phyloP scores from a whole-genome alignment of 2,888 invertebrate species.

The Dynastes hyllus region DNA sequence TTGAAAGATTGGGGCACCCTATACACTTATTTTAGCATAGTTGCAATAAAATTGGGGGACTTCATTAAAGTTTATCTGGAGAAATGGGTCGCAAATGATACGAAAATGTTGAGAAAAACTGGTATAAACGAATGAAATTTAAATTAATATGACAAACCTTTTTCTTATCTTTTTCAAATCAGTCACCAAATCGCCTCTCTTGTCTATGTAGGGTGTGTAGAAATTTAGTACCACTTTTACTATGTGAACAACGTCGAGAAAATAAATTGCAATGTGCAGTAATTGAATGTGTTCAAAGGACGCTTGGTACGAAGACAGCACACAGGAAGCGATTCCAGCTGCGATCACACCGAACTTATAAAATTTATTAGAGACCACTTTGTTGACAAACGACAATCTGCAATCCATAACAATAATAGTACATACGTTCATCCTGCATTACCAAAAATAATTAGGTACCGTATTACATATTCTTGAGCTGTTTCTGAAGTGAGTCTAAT shows the following conservation, averaged over 20 bases:
- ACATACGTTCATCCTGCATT: background rate
- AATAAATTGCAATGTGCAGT: constrained; percentile 43
- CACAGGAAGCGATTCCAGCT: constrained; percentile 48
- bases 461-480: constrained; percentile 4
- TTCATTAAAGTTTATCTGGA: too few relatives aligned
- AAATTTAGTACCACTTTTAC: constrained; percentile 54
- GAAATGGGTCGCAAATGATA: too few relatives aligned
- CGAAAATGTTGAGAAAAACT: too few relatives aligned
- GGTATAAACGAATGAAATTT: too few relatives aligned
- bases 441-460: background rate
- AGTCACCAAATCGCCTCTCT: constrained; percentile 49
- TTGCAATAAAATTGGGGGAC: too few relatives aligned
- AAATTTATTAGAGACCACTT: constrained; percentile 10
- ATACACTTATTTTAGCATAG: too few relatives aligned
- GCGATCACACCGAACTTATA: constrained; percentile 26
- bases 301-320: constrained; percentile 52
- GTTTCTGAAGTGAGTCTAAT: background rate
- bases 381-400: constrained; percentile 18
- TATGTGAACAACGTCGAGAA: constrained; percentile 54
- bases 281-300: constrained; percentile 42
- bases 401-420: background rate
- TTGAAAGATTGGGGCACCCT: too few relatives aligned
- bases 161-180: constrained; percentile 52
- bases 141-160: constrained; percentile 37
- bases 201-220: constrained; percentile 53